These are phyloP conservation scores for Corticium candelabrum DNA, from an alignment of 37 sponge, comb jelly and placozoan genomes.

Conservation along the genomic window DNA sequence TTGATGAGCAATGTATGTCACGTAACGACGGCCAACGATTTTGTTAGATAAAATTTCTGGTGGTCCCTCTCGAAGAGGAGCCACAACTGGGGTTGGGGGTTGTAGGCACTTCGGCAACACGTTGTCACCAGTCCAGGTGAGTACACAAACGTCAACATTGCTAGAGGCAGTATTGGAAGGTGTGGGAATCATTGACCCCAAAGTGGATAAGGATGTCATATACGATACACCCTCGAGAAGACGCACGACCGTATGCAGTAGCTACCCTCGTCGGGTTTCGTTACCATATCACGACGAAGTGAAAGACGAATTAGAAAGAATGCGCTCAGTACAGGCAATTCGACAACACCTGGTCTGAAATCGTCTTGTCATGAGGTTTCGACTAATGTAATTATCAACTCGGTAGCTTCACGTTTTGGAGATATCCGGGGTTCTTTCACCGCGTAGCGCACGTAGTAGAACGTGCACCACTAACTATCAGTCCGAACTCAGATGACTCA, in stretches of 20 bases:
- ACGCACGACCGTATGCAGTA: neutral
- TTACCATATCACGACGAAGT: neutral
- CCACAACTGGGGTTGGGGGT: neutral
- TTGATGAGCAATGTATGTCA: neutral
- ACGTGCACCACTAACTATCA: too few species aligned
- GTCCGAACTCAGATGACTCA: too few species aligned
- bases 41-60: neutral
- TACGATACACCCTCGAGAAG: neutral
- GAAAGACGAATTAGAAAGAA: neutral
- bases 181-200: neutral
- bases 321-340: too few species aligned
- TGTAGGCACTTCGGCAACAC: too few species aligned
- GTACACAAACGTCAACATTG: neutral
- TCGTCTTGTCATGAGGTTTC: too few species aligned
- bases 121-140: neutral
- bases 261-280: neutral
- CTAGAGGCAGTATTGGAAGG: neutral
- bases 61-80: neutral
- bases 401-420: too few species aligned
- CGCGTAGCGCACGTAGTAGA: too few species aligned
- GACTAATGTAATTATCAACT: too few species aligned
- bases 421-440: too few species aligned
- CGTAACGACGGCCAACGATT: too few species aligned
- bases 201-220: neutral
- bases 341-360: too few species aligned